Conservation (phyloP, 2,888 invertebrate species). For the Pantelozetes paolii region DNA sequence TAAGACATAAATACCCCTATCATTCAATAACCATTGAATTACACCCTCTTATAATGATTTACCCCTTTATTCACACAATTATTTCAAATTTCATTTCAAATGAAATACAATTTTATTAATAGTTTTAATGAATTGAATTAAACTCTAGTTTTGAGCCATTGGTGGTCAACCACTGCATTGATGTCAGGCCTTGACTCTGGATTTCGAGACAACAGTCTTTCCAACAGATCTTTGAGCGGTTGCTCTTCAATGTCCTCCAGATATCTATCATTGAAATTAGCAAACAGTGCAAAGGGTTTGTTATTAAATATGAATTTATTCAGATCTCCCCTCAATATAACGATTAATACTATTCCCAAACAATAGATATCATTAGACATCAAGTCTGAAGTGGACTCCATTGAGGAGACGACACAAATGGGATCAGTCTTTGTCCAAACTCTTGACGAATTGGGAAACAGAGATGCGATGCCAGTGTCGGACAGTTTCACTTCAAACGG, state of each 20-base stretch:
- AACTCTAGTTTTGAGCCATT: background rate
- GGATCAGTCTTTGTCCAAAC: background rate
- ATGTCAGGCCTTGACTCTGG: background rate
- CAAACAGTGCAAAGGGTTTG: background rate
- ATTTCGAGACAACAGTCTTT: background rate
- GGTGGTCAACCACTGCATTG: background rate
- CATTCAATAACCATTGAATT: too few species aligned
- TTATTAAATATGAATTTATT: background rate
- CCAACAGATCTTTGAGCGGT: background rate
- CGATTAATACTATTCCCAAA: background rate
- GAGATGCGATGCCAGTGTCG: background rate
- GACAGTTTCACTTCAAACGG: background rate
- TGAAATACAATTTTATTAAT: too few species aligned
- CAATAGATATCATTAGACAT: background rate
- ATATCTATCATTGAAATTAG: background rate
- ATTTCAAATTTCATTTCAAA: too few species aligned
- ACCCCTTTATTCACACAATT: too few species aligned
- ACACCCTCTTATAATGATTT: too few species aligned
- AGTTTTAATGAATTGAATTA: too few species aligned
- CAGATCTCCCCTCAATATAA: background rate
- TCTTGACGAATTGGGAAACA: background rate
- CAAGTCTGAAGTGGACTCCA: background rate
- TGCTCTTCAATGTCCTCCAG: background rate
- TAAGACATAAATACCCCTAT: too few species aligned
- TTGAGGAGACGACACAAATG: background rate